These are phyloP conservation scores for Trachemys scripta DNA, from an alignment of 2,113 vertebrate species.

Conservation along the genomic window DNA sequence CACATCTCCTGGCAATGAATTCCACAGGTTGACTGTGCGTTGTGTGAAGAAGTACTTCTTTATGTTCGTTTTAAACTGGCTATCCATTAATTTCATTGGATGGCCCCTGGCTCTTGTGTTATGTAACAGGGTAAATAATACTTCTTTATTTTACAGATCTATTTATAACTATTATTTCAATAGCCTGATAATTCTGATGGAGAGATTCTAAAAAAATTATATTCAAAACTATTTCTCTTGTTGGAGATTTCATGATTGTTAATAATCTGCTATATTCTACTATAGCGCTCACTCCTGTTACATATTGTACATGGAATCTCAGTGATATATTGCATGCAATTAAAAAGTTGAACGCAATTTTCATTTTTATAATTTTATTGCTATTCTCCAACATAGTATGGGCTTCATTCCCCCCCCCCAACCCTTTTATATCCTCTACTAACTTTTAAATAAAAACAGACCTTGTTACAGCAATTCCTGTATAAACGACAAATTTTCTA, in stretches of 20 bases:
- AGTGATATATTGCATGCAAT: not conserved
- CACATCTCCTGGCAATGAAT: not conserved
- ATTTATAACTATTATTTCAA: not conserved
- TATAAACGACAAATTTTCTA: slow-evolving; percentile 35
- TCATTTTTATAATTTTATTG: not conserved
- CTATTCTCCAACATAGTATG: not conserved
- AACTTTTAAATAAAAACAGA: slow-evolving; percentile 2
- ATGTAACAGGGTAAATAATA: not conserved
- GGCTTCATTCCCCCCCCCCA: not conserved
- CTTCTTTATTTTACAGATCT: not conserved
- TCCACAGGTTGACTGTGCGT: not conserved
- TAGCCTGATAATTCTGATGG: not conserved
- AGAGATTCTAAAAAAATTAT: not conserved
- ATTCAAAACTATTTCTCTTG: slow-evolving; percentile 15
- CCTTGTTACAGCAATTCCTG: not conserved
- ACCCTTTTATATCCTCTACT: slow-evolving; percentile 28
- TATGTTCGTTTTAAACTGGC: not conserved
- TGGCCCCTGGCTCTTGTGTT: not conserved
- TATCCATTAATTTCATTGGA: not conserved
- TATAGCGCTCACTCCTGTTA: not conserved
- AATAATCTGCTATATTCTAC: not conserved
- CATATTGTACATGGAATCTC: not conserved
- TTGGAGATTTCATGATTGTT: slow-evolving; percentile 28
- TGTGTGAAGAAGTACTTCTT: not conserved
- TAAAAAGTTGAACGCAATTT: not conserved